Evolutionary conservation across 2,113 vertebrate genomes (phyloP).

Genomic region (Erpornis zantholeuca): DNA sequence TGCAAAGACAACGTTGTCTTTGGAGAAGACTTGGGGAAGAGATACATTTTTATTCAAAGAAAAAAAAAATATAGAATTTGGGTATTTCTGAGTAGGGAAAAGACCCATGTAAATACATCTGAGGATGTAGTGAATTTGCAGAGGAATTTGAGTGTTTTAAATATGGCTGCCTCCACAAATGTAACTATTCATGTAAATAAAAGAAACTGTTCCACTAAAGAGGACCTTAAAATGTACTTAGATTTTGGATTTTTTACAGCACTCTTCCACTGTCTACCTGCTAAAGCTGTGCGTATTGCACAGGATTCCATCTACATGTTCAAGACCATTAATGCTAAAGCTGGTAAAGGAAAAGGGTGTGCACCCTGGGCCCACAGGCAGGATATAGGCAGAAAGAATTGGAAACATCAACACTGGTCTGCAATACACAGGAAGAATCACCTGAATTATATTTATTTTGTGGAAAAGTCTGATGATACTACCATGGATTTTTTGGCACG

Average conservation of each 20-base stretch:
- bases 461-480: background rate
- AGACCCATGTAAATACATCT: fast-evolving
- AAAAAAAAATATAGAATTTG: background rate
- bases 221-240: background rate
- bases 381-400: background rate
- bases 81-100: background rate
- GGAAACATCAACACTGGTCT: background rate
- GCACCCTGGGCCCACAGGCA: background rate
- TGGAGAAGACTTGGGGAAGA: background rate
- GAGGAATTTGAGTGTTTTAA: background rate
- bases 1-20: background rate
- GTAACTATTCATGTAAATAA: background rate
- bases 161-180: background rate
- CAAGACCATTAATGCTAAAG: background rate
- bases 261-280: background rate
- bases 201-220: background rate
- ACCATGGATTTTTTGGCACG: background rate
- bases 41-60: background rate
- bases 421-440: background rate
- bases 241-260: background rate
- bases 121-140: background rate
- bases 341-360: background rate
- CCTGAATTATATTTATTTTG: background rate
- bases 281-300: background rate
- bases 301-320: background rate